Evolutionary conservation across 2,797 vertebrate genomes (phyloP), one percentile per base, ranked within the genome.

Genomic region (Etheostoma perlongum): DNA sequence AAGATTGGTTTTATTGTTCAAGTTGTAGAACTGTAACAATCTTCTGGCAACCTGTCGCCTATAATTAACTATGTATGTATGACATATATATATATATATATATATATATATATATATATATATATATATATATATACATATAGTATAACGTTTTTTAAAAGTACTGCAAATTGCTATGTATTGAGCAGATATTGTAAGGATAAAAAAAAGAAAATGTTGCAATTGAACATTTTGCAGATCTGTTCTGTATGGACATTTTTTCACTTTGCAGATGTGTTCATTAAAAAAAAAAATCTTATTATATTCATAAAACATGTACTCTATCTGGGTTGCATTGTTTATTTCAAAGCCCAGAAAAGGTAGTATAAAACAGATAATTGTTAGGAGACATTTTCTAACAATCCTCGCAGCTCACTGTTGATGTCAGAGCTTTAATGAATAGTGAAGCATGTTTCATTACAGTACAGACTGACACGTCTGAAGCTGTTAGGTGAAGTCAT

Each of bases 401-500:
- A 15, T 47, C 53, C 16, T 16, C 0, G 6, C 42, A 40, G 1
- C 27, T 51, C 4, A 36, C 55, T 60, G 7, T 30, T 23, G 2
- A 66, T 58, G 30, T 74, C 58, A 67, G 25, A 61, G 70, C 64
- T 72, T 33, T 19, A 67, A 33, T 53, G 30, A 70, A 76, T 36
- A 58, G 69, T 63, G 53, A 71, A 23, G 40, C 23, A 21, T 36
- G 47, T 59, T 59, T 63, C 21, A 79, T 74, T 48, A 25, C 36
- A 71, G 21, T 61, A 64, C 30, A 78, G 36, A 74, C 16, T 44
- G 49, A 73, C 69, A 65, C 54, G 27, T 71, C 27, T 58, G 30
- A 66, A 42, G 46, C 49, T 23, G 33, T 47, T 40, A 53, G 42
- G 53, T 42, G 12, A 58, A 42, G 71, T 77, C 72, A 7, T 51